A percentile compares a stretch with the other conserved stretches of the same genome.
phyloP scores from a whole-genome alignment of 2,888 invertebrate species.

The Hydroisotoma schaefferi region DNA sequence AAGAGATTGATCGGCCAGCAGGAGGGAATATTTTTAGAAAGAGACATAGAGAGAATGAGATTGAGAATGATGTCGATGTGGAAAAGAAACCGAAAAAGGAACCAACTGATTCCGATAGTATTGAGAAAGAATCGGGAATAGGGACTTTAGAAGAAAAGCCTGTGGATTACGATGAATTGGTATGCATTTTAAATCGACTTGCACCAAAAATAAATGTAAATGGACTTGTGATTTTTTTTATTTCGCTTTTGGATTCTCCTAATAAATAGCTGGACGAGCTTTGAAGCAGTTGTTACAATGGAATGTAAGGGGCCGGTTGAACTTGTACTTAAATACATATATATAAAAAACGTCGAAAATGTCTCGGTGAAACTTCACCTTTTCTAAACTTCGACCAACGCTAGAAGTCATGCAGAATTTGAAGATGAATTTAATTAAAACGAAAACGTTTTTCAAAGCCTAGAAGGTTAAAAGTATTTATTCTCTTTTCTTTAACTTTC shows the following conservation, averaged over 20 bases:
- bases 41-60: conserved; percentile 16
- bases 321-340: too few species aligned
- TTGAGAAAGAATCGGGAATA: neutral
- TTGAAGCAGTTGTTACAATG: too few species aligned
- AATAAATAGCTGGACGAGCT: conserved; percentile 37
- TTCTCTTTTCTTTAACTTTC: too few species aligned
- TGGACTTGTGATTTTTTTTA: neutral
- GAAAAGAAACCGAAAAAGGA: conserved; percentile 32
- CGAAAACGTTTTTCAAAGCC: too few species aligned
- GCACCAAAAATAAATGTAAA: neutral
- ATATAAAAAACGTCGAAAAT: too few species aligned
- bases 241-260: conserved; percentile 2
- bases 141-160: conserved; percentile 17
- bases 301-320: too few species aligned
- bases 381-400: too few species aligned
- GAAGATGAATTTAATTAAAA: too few species aligned
- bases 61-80: conserved; percentile 1
- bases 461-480: too few species aligned
- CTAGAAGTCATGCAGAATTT: too few species aligned
- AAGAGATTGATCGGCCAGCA: conserved; percentile 33
- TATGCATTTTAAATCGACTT: conserved; percentile 15
- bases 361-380: too few species aligned
- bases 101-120: conserved; percentile 13
- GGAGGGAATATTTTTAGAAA: conserved; percentile 42
- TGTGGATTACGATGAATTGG: conserved; percentile 36